Base-by-base conservation (phyloP, 2,113 vertebrate species). In the Antigone vipio region DNA sequence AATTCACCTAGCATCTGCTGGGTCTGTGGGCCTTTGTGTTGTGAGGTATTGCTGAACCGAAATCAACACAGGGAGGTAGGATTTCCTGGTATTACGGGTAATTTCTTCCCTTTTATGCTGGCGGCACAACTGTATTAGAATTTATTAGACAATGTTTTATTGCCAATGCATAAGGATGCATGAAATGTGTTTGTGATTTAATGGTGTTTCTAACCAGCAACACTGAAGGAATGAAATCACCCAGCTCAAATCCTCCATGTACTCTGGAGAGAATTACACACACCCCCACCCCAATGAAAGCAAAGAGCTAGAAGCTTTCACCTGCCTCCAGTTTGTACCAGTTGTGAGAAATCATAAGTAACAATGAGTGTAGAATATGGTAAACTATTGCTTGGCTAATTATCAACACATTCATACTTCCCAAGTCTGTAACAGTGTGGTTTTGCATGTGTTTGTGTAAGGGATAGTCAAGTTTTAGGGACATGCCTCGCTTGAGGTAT, bases 71-170 rank as follows among this genome's bases (percentile, higher is more conserved):
- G 27, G 16, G 71, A 64, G 55, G 47, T 5, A 84, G 44, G 58
- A 78, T 80, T 93, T 73, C 45, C 84, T 67, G 74, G 34, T 84
- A 68, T 76, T 95, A 44, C 3, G 10, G 60, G 58, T 45, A 35
- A 63, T 92, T 91, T 88, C 67, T 96, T 89, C 49, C 85, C 69
- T 91, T 92, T 92, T 74, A 84, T 83, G 68, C 45, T 72, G 68
- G 23, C 15, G 21, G 45, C 60, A 84, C 62, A 90, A 79, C 38
- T 55, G 16, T 75, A 69, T 89, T 79, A 95, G 62, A 80, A 81
- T 78, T 38, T 68, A 85, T 71, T 77, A 78, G 49, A 29, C 32
- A 83, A n/a, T 2, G 0, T 69, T 94, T 92, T 91, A 53, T 69
- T 96, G 68, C 52, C 15, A 62, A 18, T 76, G 53, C 50, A 26